Evolutionary conservation across 64 coral and sea anemone genomes (phyloP), one percentile per base, ranked within the genome.

Genomic region (Montipora cactus): DNA sequence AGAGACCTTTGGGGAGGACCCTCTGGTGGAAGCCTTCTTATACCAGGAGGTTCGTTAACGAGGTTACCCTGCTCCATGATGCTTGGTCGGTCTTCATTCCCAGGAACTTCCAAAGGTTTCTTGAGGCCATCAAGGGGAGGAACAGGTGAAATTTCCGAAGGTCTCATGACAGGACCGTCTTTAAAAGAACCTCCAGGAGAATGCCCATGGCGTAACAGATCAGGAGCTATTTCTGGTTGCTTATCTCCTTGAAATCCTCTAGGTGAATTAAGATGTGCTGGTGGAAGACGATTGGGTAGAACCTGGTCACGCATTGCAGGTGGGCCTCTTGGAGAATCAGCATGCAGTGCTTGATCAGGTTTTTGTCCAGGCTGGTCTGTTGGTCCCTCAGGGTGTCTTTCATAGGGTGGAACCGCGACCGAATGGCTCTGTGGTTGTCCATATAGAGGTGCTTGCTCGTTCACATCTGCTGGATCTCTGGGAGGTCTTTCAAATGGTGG

Each of bases 291-390:
- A 64, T 16, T 64, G 28, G 73, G 69, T 13, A 68, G 90, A 66
- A 21, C 71, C 21, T 85, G 90, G 46, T 76, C 44, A 44, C 10
- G 28, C 44, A 76, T 14, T 3, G 28, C 44, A 14, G 74, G 74
- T 47, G 74, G 74, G 12, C 44, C 23, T 13, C 44, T 67, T 3
- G 78, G 44, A 75, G 81, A 94, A 16, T 59, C 86, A 8, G 66
- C 77, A 16, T 9, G 61, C 44, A 77, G 77, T 19, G 77, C 64
- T 28, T 88, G 92, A 57, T 93, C 85, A 51, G 85, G 86, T 14
- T 19, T 51, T 16, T 68, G 52, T 13, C 71, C n/a, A 37, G 47
- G 15, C 28, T 78, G 67, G 25, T 94, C 70, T 13, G 68, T 12
- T 48, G 15, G 70, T 25, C 72, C 45, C 44, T 89, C 86, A 44